phyloP scores from a whole-genome alignment of 37 sponge, comb jelly and placozoan species.

The Spongilla lacustris region DNA sequence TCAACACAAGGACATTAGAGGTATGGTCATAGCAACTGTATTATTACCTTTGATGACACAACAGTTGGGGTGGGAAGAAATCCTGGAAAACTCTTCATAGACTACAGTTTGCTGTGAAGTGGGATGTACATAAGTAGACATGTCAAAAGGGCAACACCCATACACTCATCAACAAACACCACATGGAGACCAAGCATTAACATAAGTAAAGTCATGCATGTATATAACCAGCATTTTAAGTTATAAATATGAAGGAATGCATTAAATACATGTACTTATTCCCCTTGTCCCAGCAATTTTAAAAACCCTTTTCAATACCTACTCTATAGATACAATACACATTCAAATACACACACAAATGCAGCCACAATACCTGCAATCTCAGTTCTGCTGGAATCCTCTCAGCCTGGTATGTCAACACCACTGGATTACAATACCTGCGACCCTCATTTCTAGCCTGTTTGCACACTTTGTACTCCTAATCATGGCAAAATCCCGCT shows the following conservation, averaged over 20 bases:
- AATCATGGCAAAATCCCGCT: neutral
- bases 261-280: constrained; percentile 55
- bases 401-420: constrained; percentile 90
- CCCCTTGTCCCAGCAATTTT: constrained; percentile 79
- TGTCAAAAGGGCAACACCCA: constrained; percentile 4
- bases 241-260: no score
- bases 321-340: neutral
- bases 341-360: neutral
- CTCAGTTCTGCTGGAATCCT: constrained; percentile 89
- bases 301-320: no score
- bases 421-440: constrained; percentile 81
- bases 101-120: constrained; percentile 71
- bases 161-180: constrained; percentile 72
- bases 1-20: no score
- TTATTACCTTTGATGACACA: constrained; percentile 7
- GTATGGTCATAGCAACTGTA: no score
- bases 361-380: constrained; percentile 3
- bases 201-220: no score
- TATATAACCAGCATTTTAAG: no score
- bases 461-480: constrained; percentile 89
- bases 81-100: constrained; percentile 97
- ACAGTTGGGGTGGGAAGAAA: constrained; percentile 79
- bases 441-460: constrained; percentile 78
- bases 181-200: no score
- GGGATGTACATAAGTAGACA: constrained; percentile 58